phyloP scores from a whole-genome alignment of 2,797 vertebrate genomes.

The Neosilurus mollespiculum region DNA sequence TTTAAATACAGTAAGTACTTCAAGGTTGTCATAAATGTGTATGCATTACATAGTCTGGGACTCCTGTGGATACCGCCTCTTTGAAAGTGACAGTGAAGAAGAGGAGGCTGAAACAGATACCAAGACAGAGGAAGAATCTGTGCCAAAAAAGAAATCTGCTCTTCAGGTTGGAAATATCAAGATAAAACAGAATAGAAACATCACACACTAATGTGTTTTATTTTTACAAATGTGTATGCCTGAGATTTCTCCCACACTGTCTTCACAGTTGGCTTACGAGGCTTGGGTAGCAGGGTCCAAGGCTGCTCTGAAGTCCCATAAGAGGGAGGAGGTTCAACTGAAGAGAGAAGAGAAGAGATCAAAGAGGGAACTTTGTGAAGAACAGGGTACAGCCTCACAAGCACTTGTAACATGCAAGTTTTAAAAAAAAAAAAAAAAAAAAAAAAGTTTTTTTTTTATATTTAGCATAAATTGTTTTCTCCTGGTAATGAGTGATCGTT shows the following conservation, averaged over 20 bases:
- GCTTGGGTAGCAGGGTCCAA: conserved; percentile 76
- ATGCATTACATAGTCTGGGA: conserved; percentile 63
- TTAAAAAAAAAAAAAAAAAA: background rate
- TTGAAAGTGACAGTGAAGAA: conserved; percentile 76
- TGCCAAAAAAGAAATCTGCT: conserved; percentile 72
- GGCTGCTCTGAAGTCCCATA: conserved; percentile 70
- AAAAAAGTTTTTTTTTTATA: background rate
- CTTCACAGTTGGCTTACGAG: conserved; percentile 71
- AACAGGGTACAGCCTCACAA: conserved; percentile 61
- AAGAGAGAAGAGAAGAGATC: conserved; percentile 63
- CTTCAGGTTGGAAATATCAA: conserved; percentile 70
- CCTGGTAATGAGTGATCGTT: background rate
- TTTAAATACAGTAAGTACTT: background rate
- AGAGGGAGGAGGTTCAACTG: conserved; percentile 67
- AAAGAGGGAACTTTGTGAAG: conserved; percentile 57
- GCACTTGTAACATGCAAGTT: background rate
- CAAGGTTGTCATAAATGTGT: background rate
- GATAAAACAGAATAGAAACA: background rate
- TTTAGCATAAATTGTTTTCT: background rate
- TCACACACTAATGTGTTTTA: background rate
- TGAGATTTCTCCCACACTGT: background rate
- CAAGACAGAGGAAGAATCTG: conserved; percentile 63
- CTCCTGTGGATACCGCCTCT: conserved; percentile 70
- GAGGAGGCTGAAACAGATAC: conserved; percentile 68
- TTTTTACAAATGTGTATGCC: too few relatives aligned